Percentiles rank a stretch among this genome's conserved stretches.
phyloP scores from a whole-genome alignment of 2,797 vertebrate species.

The Monodelphis domestica region DNA sequence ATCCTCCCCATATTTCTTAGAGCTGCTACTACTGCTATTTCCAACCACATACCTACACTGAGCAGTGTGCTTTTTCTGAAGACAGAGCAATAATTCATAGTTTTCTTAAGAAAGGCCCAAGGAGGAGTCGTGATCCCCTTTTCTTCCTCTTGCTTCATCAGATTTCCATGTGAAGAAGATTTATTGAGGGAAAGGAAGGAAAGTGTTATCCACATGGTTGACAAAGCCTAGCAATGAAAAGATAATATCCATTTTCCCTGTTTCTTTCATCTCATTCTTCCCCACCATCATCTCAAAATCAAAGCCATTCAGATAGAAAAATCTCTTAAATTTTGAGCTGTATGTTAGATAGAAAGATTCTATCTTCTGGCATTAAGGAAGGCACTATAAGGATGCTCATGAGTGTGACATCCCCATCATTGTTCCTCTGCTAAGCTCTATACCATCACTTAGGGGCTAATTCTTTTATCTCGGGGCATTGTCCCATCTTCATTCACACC shows the following conservation, averaged over 20 bases:
- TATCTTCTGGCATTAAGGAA: neutral
- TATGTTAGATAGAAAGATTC: neutral
- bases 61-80: neutral
- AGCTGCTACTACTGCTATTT: neutral
- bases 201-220: neutral
- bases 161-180: constrained; percentile 9
- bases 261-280: neutral
- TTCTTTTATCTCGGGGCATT: neutral
- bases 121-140: constrained; percentile 8
- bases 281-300: neutral
- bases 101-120: constrained; percentile 10
- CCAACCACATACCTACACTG: neutral
- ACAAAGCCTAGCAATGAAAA: constrained; percentile 12
- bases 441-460: neutral
- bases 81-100: neutral
- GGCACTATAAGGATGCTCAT: neutral
- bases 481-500: neutral
- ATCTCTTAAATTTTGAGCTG: neutral
- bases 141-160: constrained; percentile 5
- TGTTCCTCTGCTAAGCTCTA: neutral
- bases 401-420: neutral
- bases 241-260: neutral
- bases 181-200: neutral
- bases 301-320: neutral
- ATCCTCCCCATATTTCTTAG: neutral